A percentile compares a stretch with the other conserved stretches of the same genome.
Evolutionary conservation across 2,888 invertebrate species (phyloP).

Genomic region (Galeopsomyia nigrocyanea): DNA sequence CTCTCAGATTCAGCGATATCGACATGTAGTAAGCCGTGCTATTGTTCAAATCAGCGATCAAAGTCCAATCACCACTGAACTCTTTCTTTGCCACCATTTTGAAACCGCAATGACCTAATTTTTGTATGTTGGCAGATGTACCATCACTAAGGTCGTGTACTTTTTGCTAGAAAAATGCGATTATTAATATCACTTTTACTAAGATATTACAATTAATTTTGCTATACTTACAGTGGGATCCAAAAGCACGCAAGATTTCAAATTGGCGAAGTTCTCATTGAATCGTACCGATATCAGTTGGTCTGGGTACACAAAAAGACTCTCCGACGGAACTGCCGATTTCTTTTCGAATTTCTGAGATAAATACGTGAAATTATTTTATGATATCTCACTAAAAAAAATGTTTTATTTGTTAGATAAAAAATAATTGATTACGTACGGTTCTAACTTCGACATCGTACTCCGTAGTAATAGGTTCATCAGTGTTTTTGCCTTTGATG

Average conservation of each 20-base stretch:
- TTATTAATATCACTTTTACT: background rate
- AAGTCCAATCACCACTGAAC: conserved; percentile 38
- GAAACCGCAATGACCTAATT: conserved; percentile 34
- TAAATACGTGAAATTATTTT: background rate
- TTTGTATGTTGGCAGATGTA: background rate
- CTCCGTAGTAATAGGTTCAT: background rate
- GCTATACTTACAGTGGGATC: conserved; percentile 30
- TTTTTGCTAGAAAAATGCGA: conserved; percentile 1
- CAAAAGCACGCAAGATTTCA: conserved; percentile 22
- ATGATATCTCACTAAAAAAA: background rate
- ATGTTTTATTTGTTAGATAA: background rate
- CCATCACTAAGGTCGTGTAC: conserved; percentile 12
- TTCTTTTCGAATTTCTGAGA: conserved; percentile 21
- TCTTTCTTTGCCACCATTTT: conserved; percentile 24
- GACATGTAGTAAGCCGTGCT: background rate
- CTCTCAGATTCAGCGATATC: conserved; percentile 3
- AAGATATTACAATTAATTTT: background rate
- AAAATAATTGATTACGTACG: conserved; percentile 11
- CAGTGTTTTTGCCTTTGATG: background rate
- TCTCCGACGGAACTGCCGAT: background rate
- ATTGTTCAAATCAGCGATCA: conserved; percentile 41
- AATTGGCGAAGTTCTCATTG: conserved; percentile 25
- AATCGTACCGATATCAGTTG: conserved; percentile 26
- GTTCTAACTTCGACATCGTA: conserved; percentile 34
- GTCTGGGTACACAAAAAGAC: conserved; percentile 10